phyloP scores from a whole-genome alignment of 1,140 invertebrate genomes.

The Cotesia typhae region DNA sequence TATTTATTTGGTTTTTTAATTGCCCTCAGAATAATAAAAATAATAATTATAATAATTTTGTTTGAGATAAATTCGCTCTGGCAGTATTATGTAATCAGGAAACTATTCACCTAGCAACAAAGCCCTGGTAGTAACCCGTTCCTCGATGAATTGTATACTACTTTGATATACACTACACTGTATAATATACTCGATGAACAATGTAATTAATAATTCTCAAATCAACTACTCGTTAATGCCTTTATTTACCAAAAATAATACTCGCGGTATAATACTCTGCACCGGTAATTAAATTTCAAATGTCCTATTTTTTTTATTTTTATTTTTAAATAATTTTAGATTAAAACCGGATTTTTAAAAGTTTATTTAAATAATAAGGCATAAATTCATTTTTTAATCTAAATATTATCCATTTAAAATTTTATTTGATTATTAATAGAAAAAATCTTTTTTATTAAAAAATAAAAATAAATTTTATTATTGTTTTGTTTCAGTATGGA shows the following conservation, averaged over 20 bases:
- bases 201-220: slow-evolving; percentile 34
- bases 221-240: slow-evolving; percentile 18
- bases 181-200: background rate
- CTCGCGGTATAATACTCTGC: no score
- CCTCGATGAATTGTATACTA: slow-evolving; percentile 31
- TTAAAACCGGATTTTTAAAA: background rate
- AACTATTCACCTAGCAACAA: slow-evolving; percentile 28
- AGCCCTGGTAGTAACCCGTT: slow-evolving; percentile 4
- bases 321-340: background rate
- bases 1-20: background rate
- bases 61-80: background rate
- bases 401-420: no score
- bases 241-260: slow-evolving; percentile 1
- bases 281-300: no score
- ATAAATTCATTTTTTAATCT: no score
- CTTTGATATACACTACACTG: background rate
- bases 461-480: slow-evolving; percentile 28
- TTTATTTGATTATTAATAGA: no score
- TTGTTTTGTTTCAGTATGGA: slow-evolving; percentile 69
- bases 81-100: slow-evolving; percentile 11
- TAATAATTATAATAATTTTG: background rate
- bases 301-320: background rate
- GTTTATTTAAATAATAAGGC: no score
- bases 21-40: background rate
- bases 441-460: slow-evolving; percentile 13